Conservation (phyloP, 2,113 vertebrate genomes). For the Aramus guarauna region DNA sequence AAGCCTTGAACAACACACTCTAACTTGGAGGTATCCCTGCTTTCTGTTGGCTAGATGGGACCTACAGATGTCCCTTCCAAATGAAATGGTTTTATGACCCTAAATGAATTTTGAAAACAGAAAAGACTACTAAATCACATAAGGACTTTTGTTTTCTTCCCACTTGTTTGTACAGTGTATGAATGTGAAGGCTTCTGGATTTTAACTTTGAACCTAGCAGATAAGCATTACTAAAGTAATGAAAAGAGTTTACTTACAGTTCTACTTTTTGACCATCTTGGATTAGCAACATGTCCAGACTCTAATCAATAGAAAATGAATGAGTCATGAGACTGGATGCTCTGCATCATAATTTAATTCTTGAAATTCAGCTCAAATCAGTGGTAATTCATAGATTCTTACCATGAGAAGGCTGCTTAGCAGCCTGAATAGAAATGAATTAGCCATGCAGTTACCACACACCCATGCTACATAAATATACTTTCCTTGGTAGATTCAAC, state of each 20-base stretch:
- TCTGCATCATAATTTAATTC: not conserved
- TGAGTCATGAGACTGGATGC: not conserved
- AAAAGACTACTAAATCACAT: not conserved
- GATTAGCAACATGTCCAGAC: not conserved
- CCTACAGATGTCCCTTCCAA: not conserved
- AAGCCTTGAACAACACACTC: not conserved
- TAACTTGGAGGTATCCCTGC: not conserved
- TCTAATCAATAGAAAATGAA: not conserved
- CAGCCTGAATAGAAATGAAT: not conserved
- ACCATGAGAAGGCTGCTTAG: not conserved
- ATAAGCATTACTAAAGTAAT: not conserved
- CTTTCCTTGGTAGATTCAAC: not conserved
- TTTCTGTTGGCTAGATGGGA: not conserved
- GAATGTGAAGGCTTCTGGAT: not conserved
- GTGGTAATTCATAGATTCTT: not conserved
- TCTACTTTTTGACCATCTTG: not conserved
- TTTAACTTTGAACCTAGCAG: not conserved
- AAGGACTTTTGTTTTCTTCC: fast-evolving
- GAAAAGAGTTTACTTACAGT: not conserved
- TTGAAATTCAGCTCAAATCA: not conserved
- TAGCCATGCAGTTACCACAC: not conserved
- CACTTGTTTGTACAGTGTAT: not conserved
- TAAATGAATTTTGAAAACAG: not conserved
- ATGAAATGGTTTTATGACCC: not conserved
- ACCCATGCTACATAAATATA: not conserved